Conservation (phyloP, 2,888 invertebrate genomes). For the Pardosa pseudoannulata region DNA sequence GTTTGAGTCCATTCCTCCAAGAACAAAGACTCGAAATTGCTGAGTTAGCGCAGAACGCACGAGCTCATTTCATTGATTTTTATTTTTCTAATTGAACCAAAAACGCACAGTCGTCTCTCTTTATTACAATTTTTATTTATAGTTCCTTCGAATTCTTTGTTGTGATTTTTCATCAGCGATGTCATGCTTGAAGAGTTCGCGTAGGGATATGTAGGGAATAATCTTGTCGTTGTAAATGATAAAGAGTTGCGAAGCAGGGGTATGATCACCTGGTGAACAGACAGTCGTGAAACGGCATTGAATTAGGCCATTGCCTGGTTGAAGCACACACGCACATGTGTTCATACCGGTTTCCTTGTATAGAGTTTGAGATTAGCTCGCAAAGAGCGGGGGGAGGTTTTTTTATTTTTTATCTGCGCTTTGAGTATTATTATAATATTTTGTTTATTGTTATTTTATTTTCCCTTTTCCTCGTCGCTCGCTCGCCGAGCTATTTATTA, state of each 20-base stretch:
- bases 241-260: not conserved
- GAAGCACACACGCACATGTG: constrained; percentile 40
- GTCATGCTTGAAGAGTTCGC: constrained; percentile 11
- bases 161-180: not conserved
- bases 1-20: too few species aligned
- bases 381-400: not conserved
- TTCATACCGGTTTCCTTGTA: constrained; percentile 65
- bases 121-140: not conserved
- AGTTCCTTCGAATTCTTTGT: not conserved
- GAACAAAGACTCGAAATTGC: too few species aligned
- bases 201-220: constrained; percentile 19
- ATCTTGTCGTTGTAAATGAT: not conserved
- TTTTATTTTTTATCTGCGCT: not conserved
- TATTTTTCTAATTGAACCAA: too few species aligned
- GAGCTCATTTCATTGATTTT: too few species aligned
- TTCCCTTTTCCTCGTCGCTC: constrained; percentile 17
- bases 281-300: constrained; percentile 46
- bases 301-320: constrained; percentile 61
- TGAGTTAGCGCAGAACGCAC: too few species aligned
- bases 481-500: constrained; percentile 20
- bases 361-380: constrained; percentile 42
- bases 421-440: constrained; percentile 20
- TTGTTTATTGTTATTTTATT: constrained; percentile 18
- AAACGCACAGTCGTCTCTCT: too few species aligned
- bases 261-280: constrained; percentile 32